Conservation (phyloP, 2,113 vertebrate species). For the Saccopteryx leptura region DNA sequence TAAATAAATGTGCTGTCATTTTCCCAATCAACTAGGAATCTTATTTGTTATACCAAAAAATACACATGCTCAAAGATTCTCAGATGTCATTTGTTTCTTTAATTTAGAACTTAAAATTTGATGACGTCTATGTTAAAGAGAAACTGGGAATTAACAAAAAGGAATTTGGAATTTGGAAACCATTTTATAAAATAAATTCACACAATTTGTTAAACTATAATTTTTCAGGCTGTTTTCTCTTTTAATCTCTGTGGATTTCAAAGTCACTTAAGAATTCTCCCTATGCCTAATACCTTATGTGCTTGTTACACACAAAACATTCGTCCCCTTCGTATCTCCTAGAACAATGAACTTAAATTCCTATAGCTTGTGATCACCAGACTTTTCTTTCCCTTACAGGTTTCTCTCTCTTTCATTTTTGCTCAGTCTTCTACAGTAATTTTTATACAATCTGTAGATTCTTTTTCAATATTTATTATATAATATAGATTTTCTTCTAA, state of each 20-base stretch:
- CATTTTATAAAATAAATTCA: slow-evolving; percentile 26
- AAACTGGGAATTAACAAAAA: not conserved
- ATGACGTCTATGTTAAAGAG: not conserved
- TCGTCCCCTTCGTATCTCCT: not conserved
- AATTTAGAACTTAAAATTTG: slow-evolving; percentile 6
- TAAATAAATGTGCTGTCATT: not conserved
- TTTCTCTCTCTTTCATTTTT: not conserved
- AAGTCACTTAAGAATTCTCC: not conserved
- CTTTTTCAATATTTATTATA: not conserved
- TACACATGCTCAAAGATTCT: not conserved
- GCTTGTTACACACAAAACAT: not conserved
- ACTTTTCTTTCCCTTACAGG: not conserved
- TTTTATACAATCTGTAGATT: not conserved
- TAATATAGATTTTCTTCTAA: not conserved
- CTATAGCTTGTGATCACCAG: not conserved
- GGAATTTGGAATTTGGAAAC: not conserved
- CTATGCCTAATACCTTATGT: not conserved
- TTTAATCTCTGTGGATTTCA: not conserved
- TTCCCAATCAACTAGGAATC: not conserved
- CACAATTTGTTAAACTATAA: not conserved
- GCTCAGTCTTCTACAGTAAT: not conserved
- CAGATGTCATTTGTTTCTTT: not conserved
- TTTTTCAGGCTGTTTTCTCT: not conserved
- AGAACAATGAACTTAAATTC: not conserved
- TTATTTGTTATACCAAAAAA: slow-evolving; percentile 30